Conservation (phyloP, 2,797 vertebrate species). For the Ctenopoma multispine region DNA sequence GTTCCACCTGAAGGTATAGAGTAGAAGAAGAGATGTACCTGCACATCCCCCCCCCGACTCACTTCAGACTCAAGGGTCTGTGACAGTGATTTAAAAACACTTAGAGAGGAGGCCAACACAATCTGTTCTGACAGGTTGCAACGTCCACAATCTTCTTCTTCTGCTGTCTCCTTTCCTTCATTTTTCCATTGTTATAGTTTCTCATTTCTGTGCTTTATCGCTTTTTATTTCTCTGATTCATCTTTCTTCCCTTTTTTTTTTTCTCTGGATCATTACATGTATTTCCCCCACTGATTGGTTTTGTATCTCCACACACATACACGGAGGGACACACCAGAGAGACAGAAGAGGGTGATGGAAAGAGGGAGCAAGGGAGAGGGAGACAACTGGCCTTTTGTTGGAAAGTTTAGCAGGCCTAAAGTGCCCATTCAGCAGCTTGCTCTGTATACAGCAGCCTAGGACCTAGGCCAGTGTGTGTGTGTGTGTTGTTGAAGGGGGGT, state of each 20-base stretch:
- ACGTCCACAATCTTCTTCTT: constrained; percentile 41
- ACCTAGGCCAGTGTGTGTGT: constrained; percentile 61
- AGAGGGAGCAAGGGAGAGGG: constrained; percentile 69
- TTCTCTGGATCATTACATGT: constrained; percentile 37
- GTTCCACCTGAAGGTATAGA: constrained; percentile 38
- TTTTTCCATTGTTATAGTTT: constrained; percentile 25
- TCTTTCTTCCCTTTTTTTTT: constrained; percentile 4
- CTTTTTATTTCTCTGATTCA: constrained; percentile 4
- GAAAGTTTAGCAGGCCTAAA: constrained; percentile 79
- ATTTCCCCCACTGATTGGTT: constrained; percentile 32
- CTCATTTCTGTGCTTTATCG: constrained; percentile 10
- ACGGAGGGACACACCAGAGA: constrained; percentile 62
- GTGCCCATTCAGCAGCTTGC: constrained; percentile 85
- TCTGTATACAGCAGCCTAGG: constrained; percentile 77
- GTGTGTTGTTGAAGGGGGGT: constrained; percentile 4
- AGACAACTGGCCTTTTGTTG: constrained; percentile 93
- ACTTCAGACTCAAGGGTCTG: constrained; percentile 32
- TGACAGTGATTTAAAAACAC: constrained; percentile 75
- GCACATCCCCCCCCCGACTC: constrained; percentile 6
- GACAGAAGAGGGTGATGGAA: constrained; percentile 72
- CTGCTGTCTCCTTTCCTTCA: constrained; percentile 44
- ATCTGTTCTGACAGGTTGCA: constrained; percentile 66
- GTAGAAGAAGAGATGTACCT: constrained; percentile 53
- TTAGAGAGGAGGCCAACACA: constrained; percentile 53
- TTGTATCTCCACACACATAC: constrained; percentile 60